phyloP scores from a whole-genome alignment of 2,113 vertebrate species.

The Gavia stellata region DNA sequence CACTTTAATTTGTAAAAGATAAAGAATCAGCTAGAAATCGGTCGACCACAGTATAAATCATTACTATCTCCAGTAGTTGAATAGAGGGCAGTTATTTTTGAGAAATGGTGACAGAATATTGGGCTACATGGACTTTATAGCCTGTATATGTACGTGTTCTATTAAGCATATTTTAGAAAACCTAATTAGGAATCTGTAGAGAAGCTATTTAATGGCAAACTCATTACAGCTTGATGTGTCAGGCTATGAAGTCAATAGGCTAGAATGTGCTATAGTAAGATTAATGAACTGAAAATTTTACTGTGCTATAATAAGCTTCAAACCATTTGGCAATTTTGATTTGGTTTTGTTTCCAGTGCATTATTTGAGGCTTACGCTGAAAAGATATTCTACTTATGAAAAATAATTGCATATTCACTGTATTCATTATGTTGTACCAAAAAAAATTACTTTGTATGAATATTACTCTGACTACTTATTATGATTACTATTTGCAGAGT shows the following conservation, averaged over 20 bases:
- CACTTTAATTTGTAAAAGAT: neutral
- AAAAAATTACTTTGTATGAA: neutral
- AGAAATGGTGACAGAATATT: neutral
- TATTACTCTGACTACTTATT: neutral
- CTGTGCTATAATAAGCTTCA: neutral
- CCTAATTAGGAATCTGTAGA: slow-evolving; percentile 3
- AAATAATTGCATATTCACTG: neutral
- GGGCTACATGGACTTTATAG: neutral
- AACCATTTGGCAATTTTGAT: neutral
- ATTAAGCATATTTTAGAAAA: slow-evolving; percentile 31
- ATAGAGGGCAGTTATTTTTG: slow-evolving; percentile 3
- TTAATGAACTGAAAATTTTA: slow-evolving; percentile 32
- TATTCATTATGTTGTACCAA: neutral
- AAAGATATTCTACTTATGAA: neutral
- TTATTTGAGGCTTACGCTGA: neutral
- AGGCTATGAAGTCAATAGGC: slow-evolving; percentile 23
- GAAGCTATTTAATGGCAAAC: neutral
- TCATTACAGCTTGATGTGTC: slow-evolving; percentile 12
- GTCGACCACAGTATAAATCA: neutral
- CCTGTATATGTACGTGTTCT: neutral
- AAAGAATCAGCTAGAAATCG: neutral
- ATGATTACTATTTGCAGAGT: neutral
- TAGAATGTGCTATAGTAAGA: neutral
- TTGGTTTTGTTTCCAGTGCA: neutral
- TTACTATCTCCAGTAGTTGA: neutral